These are phyloP conservation scores for Platyscapa corneri DNA, from an alignment of 1,140 invertebrate genomes.

Conservation along the genomic window DNA sequence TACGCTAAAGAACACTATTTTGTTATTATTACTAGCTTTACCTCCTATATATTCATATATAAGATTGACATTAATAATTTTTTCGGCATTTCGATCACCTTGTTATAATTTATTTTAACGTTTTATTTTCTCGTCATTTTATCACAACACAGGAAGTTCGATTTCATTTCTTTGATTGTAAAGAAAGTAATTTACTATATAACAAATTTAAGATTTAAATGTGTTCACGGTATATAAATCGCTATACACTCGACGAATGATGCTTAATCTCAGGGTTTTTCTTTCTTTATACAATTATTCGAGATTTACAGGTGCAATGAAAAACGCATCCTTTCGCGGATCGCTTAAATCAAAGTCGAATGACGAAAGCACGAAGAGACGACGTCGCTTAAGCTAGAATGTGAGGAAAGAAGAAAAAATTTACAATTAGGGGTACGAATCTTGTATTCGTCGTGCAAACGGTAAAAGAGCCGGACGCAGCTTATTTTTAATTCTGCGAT, in stretches of 20 bases:
- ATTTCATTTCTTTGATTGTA: slow-evolving; percentile 47
- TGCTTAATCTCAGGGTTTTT: slow-evolving; percentile 31
- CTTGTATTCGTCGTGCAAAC: slow-evolving; percentile 60
- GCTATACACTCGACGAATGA: slow-evolving; percentile 47
- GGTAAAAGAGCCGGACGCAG: slow-evolving; percentile 61
- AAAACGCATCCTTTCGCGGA: background rate
- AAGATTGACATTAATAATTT: slow-evolving; percentile 46
- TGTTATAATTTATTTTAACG: slow-evolving; percentile 40
- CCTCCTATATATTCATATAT: slow-evolving; percentile 10
- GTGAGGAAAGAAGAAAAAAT: slow-evolving; percentile 7
- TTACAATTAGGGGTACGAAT: slow-evolving; percentile 39
- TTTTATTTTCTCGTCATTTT: slow-evolving; percentile 29
- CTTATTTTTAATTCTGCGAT: slow-evolving; percentile 66
- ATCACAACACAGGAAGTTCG: slow-evolving; percentile 52
- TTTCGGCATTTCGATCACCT: slow-evolving; percentile 54
- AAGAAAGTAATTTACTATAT: slow-evolving; percentile 35
- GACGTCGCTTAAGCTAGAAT: background rate
- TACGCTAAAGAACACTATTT: slow-evolving; percentile 24
- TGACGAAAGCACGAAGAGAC: background rate
- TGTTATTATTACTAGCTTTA: slow-evolving; percentile 35
- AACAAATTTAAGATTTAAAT: slow-evolving; percentile 46
- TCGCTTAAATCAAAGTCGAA: slow-evolving; percentile 12
- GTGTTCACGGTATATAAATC: slow-evolving; percentile 44
- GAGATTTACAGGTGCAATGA: background rate
- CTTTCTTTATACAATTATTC: slow-evolving; percentile 42